Conservation (phyloP, 2,888 invertebrate genomes). For the Chaetogeoica ovagalla region DNA sequence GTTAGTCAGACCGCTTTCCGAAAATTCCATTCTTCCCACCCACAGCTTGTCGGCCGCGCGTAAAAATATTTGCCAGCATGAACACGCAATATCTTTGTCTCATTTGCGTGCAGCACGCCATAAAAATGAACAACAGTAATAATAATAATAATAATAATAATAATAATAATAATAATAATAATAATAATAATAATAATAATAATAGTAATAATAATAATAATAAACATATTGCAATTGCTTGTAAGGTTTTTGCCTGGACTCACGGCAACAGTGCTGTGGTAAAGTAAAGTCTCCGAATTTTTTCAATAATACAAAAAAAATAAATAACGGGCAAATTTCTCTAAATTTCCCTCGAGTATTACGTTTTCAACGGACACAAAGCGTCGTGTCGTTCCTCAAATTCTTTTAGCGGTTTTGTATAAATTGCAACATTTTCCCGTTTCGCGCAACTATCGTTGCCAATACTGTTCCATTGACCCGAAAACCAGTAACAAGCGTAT, state of each 20-base stretch:
- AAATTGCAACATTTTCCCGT: neutral
- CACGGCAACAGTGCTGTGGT: too few relatives aligned
- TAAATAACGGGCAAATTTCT: neutral
- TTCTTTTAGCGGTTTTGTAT: neutral
- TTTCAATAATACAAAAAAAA: neutral
- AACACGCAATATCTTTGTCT: slow-evolving; percentile 46
- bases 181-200: slow-evolving; percentile 14
- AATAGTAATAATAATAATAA: too few relatives aligned
- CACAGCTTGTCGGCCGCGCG: neutral
- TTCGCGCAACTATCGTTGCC: neutral
- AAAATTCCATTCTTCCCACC: neutral
- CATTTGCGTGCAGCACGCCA: slow-evolving; percentile 50
- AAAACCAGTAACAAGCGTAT: neutral
- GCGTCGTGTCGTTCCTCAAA: neutral
- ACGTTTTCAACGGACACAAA: neutral
- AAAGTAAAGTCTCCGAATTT: neutral
- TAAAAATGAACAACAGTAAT: slow-evolving; percentile 38
- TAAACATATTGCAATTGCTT: slow-evolving; percentile 35
- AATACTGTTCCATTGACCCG: neutral
- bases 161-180: slow-evolving; percentile 31
- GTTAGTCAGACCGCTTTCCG: slow-evolving; percentile 22
- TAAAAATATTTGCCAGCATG: slow-evolving; percentile 9
- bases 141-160: slow-evolving; percentile 15
- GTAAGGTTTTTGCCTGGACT: slow-evolving; percentile 12
- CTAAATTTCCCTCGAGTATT: slow-evolving; percentile 6